Evolutionary conservation across 2,113 vertebrate genomes (phyloP), one percentile per base, ranked within the genome.

Genomic region (Neodon shergylaensis): DNA sequence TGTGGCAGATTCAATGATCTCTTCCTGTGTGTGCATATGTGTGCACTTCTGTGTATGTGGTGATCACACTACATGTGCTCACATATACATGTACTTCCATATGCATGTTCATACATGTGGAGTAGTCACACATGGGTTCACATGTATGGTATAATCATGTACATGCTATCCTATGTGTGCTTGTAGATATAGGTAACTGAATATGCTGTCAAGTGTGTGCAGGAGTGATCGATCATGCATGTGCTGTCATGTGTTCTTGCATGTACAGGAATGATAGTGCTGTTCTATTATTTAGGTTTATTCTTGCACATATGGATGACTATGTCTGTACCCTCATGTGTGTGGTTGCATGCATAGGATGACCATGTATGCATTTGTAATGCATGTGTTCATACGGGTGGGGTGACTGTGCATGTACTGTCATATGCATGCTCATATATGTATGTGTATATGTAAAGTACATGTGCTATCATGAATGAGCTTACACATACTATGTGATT

Each of bases 1-100:
- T 0, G 1, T 5, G 36, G 42, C 49, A 4, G 5, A 17, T 14
- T 31, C 33, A 0, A 3, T 4, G 4, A 4, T 44, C n/a, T 61
- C 9, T 36, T 14, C 1, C 6, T 3, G 21, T 24, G 26, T 3
- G 8, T 11, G 39, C 1, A 22, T 14, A 12, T 33, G 2, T 5
- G 52, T 74, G 33, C n/a, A 61, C 26, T 24, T 65, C 28, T 77
- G 31, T n/a, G 42, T 66, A 6, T 26, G 26, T 28, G 31, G 39
- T 77, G 42, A 47, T 36, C 24, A 13, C 19, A 5, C 11, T 6
- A 61, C 33, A n/a, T 52, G 47, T 88, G 66, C 7, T 54, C 84
- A 72, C 14, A 72, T 2, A 42, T n/a, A n/a, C 12, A 17, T 70
- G 63, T 68, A 19, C 31, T 36, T 33, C 17, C 42, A 49, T 66